Base-by-base conservation (phyloP, 1,140 invertebrate species). In the Lepidotrigona ventralis region DNA sequence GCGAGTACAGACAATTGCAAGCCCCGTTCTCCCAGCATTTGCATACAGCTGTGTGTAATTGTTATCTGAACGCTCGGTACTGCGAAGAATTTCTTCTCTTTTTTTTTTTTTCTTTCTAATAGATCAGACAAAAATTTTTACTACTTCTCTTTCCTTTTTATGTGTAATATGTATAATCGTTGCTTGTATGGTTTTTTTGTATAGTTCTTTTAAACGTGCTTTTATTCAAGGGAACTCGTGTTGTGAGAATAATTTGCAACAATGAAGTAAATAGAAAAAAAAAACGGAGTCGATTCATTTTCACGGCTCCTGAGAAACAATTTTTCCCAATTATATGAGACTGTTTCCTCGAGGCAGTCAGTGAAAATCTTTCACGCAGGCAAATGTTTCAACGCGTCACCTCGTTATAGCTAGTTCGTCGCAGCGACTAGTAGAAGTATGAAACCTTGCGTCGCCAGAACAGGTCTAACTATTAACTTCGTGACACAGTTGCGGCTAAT, bases 191-290 rank as follows among this genome's bases (percentile, higher is more conserved):
- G 4, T 33, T 33, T 2, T 33, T 33, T 8, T 46, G 39, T 46
- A 46, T 0, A 46, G 6, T n/a, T 53, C 14, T 53, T 15, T 53
- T 14, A 60, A 60, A 60, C 5, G 14, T 12, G 12, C 58, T 4
- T 60, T n/a, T 12, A n/a, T 12, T 14, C n/a, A 0, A 12, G 11
- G 3, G 3, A 60, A 12, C 23, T 1, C 0, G 58, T 23, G 23
- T 60, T 12, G 3, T 23, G 58, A 60, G 23, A 0, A 60, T n/a
- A 60, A 14, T 23, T n/a, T 12, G 11, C 0, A 2, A 0, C 14
- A 60, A 60, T 23, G 23, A 46, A 46, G 39, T 8, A 39, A 39
- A 39, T 39, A 39, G 39, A 39, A 60, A 60, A 12, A 60, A 14
- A 60, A n/a, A 23, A 60, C 58, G 11, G 21, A 60, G 58, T 60